Conservation (phyloP, 1,140 invertebrate species). For the Sipha flava region DNA sequence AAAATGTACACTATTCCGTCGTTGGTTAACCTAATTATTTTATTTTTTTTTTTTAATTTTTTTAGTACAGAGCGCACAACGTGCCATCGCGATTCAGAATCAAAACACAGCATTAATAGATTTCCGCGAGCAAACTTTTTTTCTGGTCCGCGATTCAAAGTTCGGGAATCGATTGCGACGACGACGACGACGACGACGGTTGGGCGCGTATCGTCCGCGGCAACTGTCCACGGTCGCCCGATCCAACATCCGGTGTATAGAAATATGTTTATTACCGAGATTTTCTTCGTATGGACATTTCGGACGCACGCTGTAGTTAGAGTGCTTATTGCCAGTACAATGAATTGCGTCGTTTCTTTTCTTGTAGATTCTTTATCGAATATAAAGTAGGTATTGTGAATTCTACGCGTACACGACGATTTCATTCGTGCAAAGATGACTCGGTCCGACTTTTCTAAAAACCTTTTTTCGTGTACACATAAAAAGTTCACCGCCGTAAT, state of each 20-base stretch:
- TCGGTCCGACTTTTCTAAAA: background rate
- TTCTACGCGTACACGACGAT: background rate
- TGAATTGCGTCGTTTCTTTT: conserved; percentile 7
- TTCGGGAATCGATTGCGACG: no score
- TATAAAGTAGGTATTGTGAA: conserved; percentile 11
- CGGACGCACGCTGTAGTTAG: background rate
- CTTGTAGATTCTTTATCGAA: conserved; percentile 3
- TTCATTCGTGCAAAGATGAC: background rate
- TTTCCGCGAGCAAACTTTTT: background rate
- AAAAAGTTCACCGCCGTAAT: no score
- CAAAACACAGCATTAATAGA: background rate
- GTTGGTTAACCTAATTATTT: background rate
- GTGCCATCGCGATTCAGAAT: background rate
- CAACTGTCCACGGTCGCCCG: no score
- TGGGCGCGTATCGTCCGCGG: no score
- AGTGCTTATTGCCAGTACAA: background rate
- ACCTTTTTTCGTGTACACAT: no score
- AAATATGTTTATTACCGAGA: background rate
- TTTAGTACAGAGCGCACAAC: background rate
- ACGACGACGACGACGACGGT: background rate
- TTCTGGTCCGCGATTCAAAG: no score
- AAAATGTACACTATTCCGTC: background rate
- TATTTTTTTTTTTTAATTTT: background rate
- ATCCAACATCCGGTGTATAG: no score
- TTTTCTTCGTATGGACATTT: conserved; percentile 1